phyloP scores from a whole-genome alignment of 2,113 vertebrate genomes.

The Sylvilagus bachmani region DNA sequence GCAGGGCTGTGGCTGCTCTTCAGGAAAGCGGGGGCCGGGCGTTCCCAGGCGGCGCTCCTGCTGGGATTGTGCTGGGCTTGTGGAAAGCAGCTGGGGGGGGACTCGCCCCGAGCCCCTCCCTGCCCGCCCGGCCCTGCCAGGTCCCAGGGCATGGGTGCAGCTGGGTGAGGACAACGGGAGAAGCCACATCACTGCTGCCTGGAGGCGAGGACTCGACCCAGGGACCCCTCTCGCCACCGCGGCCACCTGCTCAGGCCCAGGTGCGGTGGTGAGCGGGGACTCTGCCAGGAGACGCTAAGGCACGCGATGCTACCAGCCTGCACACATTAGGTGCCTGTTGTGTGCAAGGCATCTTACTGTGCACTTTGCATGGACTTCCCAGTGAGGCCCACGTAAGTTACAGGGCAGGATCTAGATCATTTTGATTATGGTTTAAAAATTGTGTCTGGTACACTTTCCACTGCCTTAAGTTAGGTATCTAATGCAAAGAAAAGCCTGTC shows the following conservation, averaged over 20 bases:
- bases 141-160: neutral
- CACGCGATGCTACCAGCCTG: too few relatives aligned
- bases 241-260: neutral
- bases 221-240: neutral
- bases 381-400: neutral
- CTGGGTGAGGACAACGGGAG: neutral
- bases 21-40: slow-evolving; percentile 48
- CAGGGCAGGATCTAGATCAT: neutral
- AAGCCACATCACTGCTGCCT: neutral
- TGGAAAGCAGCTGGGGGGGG: neutral
- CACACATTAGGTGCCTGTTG: neutral
- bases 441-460: neutral
- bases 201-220: neutral
- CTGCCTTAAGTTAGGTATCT: neutral
- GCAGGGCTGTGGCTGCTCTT: slow-evolving; percentile 32
- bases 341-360: neutral
- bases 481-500: neutral
- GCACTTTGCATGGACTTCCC: rapidly evolving
- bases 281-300: neutral
- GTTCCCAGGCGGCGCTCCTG: neutral
- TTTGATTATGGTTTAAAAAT: neutral
- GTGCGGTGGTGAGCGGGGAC: neutral
- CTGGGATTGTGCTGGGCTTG: slow-evolving; percentile 52
- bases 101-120: neutral
- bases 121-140: neutral